Conservation (phyloP, 2,888 invertebrate genomes). For the Ischnura elegans region DNA sequence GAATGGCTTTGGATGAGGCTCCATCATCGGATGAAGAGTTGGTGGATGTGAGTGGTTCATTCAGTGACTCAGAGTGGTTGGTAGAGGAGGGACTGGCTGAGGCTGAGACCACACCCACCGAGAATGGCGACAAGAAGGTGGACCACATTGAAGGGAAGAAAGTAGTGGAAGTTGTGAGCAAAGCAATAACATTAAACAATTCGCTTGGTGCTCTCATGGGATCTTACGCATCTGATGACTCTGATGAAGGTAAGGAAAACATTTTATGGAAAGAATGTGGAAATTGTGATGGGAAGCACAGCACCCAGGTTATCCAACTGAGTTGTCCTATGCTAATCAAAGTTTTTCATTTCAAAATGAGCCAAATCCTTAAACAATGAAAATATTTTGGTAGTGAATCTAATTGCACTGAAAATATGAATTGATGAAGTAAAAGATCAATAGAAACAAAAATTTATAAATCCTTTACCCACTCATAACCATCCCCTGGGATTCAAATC, state of each 20-base stretch:
- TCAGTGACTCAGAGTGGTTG: slow-evolving; percentile 57
- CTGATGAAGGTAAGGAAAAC: slow-evolving; percentile 1
- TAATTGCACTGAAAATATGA: too few species aligned
- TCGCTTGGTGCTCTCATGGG: slow-evolving; percentile 81
- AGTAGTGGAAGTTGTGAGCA: not conserved
- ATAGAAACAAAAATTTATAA: too few species aligned
- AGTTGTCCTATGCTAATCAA: too few species aligned
- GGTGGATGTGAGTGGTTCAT: not conserved
- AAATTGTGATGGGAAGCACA: too few species aligned
- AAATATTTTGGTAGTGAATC: too few species aligned
- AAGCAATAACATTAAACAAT: slow-evolving; percentile 77
- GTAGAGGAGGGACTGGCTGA: not conserved
- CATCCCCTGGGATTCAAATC: too few species aligned
- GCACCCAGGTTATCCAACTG: too few species aligned
- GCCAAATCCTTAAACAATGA: too few species aligned
- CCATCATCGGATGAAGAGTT: slow-evolving; percentile 17
- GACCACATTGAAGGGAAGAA: not conserved
- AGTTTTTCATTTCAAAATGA: too few species aligned
- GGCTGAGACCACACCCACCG: not conserved
- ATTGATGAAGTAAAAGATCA: too few species aligned
- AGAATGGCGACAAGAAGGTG: not conserved
- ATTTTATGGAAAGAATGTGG: too few species aligned
- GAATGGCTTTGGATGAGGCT: not conserved
- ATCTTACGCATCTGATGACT: slow-evolving; percentile 80
- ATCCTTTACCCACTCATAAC: too few species aligned